Evolutionary conservation across 2,113 vertebrate genomes (phyloP), one percentile per base, ranked within the genome.

Genomic region (Parus major): DNA sequence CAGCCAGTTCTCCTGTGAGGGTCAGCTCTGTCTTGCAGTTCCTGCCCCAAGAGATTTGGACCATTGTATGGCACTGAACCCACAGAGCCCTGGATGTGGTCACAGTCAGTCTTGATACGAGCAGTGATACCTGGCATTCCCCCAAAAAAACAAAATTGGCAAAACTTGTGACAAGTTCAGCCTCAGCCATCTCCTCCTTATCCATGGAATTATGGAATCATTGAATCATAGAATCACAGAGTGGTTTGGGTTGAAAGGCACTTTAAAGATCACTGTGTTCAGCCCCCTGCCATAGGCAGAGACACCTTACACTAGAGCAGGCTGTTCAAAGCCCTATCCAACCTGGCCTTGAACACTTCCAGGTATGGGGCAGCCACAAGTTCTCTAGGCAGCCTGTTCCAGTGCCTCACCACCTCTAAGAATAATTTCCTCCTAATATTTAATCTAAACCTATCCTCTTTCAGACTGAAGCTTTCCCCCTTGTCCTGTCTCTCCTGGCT

Each of bases 261-360:
- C 15, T 6, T n/a, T 59, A 53, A 66, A 29, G 23, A n/a, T 21
- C 8, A 44, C 6, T 0, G 0, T 1, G 7, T n/a, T n/a, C n/a
- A 46, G 17, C 2, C 5, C 28, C 15, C 35, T n/a, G 33, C 15
- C 20, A 20, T 21, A 2, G 12, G 4, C 3, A 46, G 35, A 25
- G 11, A 18, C 21, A 49, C 4, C 6, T 65, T 42, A 11, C 42
- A 42, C 20, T 56, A 33, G 25, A 22, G 10, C 15, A 4, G 3
- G 24, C 15, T 60, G 6, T 21, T 68, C n/a, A 39, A 47, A 75
- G 9, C 7, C 21, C 29, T 24, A 53, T 41, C 20, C 9, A 68
- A 0, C 20, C 7, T 60, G 20, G 15, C 8, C 20, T 66, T 31
- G n/a, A 21, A 47, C 46, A 27, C 5, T 47, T 41, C 24, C 47